Base-by-base conservation (phyloP, 2,113 vertebrate species). In the Tyrannus savana region DNA sequence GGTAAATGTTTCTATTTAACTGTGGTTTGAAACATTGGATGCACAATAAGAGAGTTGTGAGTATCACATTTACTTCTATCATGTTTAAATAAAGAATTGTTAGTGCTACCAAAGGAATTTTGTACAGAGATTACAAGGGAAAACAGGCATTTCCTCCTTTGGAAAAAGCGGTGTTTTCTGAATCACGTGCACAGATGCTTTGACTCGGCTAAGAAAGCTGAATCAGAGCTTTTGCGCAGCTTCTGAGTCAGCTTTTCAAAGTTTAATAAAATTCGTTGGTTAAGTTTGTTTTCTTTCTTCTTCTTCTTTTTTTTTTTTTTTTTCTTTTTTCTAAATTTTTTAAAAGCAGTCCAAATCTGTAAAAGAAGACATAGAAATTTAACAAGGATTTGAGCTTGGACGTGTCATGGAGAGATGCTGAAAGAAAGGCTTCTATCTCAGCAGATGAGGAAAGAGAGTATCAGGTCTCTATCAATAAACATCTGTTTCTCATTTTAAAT, bases 161-260 rank as follows among this genome's bases (percentile, higher is more conserved):
- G 87, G 89, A 91, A 89, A 89, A 93, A 87, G 79, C 1, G 2
- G 39, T 6, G 5, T 84, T 92, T 56, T 44, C 73, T 88, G 62
- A 30, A 62, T 81, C 93, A 92, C 66, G 42, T 92, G 93, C 67
- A 67, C 95, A 90, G 39, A 63, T 93, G 92, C 93, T 96, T 92
- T 81, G 93, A 37, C 87, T 96, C 6, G 6, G 67, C 81, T 95
- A 68, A 93, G 95, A 94, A 93, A 87, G 93, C 92, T 94, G 88
- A 94, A 94, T 94, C 92, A 92, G 90, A 94, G 79, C 83, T 60
- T 46, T 94, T 94, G 85, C 49, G 1, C 80, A 93, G 86, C 87
- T 92, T 94, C 95, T 90, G 92, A 96, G 86, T 95, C 95, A 96
- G 93, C 88, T 95, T 93, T 90, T 92, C 39, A 52, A 63, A 60